Conservation (phyloP, 2,888 invertebrate genomes). For the Pyralis farinalis region DNA sequence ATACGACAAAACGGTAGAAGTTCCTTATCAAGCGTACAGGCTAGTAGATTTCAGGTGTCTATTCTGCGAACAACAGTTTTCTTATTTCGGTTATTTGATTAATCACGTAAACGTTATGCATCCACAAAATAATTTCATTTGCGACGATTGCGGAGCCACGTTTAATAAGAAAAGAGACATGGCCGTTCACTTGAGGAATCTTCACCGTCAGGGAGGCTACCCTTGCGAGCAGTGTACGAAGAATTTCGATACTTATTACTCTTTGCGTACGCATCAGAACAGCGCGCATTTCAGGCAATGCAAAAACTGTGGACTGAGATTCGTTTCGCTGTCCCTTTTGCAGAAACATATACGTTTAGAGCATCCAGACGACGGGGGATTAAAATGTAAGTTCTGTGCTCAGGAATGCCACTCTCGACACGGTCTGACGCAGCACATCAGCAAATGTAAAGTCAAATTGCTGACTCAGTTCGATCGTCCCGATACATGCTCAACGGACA, state of each 20-base stretch:
- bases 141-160: constrained; percentile 51
- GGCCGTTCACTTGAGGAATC: constrained; percentile 44
- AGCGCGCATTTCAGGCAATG: constrained; percentile 53
- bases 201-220: constrained; percentile 49
- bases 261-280: constrained; percentile 42
- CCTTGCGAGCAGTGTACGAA: constrained; percentile 50
- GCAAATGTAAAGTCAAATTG: constrained; percentile 49
- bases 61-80: constrained; percentile 48
- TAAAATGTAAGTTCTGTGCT: constrained; percentile 55
- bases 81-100: constrained; percentile 50
- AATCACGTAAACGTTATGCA: constrained; percentile 53
- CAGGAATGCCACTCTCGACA: constrained; percentile 49
- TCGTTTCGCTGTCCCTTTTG: constrained; percentile 39
- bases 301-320: constrained; percentile 43
- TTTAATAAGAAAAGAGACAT: constrained; percentile 57
- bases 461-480: constrained; percentile 24
- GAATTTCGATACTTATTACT: constrained; percentile 34
- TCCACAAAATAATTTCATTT: constrained; percentile 49
- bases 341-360: constrained; percentile 48
- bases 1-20: constrained; percentile 50
- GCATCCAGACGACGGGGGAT: constrained; percentile 42
- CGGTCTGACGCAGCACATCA: constrained; percentile 50
- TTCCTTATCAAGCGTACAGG: constrained; percentile 51
- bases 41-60: constrained; percentile 49
- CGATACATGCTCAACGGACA: constrained; percentile 21